A percentile compares a stretch with the other conserved stretches of the same genome.
Conservation (phyloP, 2,888 invertebrate genomes). For the Cyaniris semiargus region DNA sequence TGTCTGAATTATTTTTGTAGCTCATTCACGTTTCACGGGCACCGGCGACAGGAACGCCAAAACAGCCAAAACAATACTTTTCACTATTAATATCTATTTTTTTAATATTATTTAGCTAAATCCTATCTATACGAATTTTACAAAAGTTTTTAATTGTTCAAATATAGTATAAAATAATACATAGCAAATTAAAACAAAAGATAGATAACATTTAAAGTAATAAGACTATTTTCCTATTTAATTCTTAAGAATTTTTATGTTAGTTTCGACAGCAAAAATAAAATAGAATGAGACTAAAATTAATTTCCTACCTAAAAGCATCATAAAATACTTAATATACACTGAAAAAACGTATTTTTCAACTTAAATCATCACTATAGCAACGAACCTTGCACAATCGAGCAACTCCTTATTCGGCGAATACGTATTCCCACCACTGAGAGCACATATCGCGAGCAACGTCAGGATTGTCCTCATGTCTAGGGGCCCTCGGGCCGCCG, state of each 20-base stretch:
- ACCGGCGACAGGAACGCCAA: constrained; percentile 31
- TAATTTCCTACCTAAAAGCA: too few species aligned
- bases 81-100: constrained; percentile 32
- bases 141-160: background rate
- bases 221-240: background rate
- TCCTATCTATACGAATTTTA: background rate
- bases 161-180: too few species aligned
- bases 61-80: constrained; percentile 31
- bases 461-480: constrained; percentile 70
- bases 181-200: too few species aligned
- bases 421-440: constrained; percentile 64
- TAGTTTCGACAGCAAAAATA: background rate
- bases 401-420: constrained; percentile 69
- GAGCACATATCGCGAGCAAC: constrained; percentile 62
- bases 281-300: too few species aligned
- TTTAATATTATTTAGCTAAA: too few species aligned
- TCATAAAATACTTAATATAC: too few species aligned
- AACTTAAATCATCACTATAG: background rate
- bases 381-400: constrained; percentile 75
- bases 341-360: too few species aligned
- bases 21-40: constrained; percentile 61
- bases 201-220: too few species aligned
- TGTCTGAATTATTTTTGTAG: constrained; percentile 73
- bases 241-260: background rate
- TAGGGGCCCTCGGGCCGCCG: constrained; percentile 55